These are phyloP conservation scores for Oxytorus armatus DNA, from an alignment of 2,888 invertebrate species.

Conservation along the genomic window DNA sequence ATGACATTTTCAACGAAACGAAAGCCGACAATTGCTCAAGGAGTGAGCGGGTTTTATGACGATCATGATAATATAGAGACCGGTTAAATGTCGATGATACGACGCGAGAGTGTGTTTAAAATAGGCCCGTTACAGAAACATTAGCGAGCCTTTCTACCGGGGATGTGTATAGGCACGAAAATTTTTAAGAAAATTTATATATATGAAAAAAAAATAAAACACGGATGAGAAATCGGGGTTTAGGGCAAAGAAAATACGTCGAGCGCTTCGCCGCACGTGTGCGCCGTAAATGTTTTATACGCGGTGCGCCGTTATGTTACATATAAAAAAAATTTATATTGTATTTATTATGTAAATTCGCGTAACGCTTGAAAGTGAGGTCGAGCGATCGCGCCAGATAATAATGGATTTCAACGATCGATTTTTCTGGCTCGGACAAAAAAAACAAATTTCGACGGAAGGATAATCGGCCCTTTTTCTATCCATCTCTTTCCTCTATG, in stretches of 20 bases:
- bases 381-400: slow-evolving; percentile 26
- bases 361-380: slow-evolving; percentile 58
- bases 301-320: too few species aligned
- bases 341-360: slow-evolving; percentile 56
- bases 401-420: slow-evolving; percentile 19
- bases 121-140: slow-evolving; percentile 49
- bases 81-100: slow-evolving; percentile 38
- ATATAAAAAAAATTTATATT: slow-evolving; percentile 51
- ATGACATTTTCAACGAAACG: slow-evolving; percentile 34
- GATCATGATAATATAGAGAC: not conserved
- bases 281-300: slow-evolving; percentile 42
- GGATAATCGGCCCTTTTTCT: slow-evolving; percentile 45
- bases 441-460: slow-evolving; percentile 51
- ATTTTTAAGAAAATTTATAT: slow-evolving; percentile 57
- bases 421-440: slow-evolving; percentile 43
- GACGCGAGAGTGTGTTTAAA: not conserved
- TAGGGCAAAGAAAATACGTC: slow-evolving; percentile 35
- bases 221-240: slow-evolving; percentile 40
- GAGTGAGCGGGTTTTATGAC: slow-evolving; percentile 54
- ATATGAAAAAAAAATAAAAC: slow-evolving; percentile 18
- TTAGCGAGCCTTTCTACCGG: slow-evolving; percentile 62
- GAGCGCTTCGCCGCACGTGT: slow-evolving; percentile 34
- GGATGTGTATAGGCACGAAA: slow-evolving; percentile 54
- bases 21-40: slow-evolving; percentile 61
- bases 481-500: slow-evolving; percentile 51